These are phyloP conservation scores for Nipponia nippon DNA, from an alignment of 2,113 vertebrate species.

Conservation along the genomic window DNA sequence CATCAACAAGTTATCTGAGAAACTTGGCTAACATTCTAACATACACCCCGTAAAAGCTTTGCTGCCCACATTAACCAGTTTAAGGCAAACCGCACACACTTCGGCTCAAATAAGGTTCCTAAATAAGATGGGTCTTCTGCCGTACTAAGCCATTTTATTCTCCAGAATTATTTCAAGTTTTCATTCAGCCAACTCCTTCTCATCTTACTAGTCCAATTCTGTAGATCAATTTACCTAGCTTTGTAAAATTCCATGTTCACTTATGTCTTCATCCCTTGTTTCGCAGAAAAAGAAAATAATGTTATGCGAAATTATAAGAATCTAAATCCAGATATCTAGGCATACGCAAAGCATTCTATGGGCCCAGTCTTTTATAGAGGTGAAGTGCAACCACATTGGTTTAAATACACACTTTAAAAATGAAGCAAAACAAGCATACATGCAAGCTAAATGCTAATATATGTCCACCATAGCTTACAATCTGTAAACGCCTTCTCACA, in stretches of 20 bases:
- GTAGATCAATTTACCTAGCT: background rate
- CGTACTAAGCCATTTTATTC: background rate
- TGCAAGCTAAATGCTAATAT: background rate
- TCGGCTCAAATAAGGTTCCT: background rate
- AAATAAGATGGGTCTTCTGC: background rate
- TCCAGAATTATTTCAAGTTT: background rate
- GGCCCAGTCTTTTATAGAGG: background rate
- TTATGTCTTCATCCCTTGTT: background rate
- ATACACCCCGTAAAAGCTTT: background rate
- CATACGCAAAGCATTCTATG: background rate
- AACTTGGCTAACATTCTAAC: background rate
- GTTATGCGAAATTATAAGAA: background rate
- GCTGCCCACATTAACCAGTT: background rate
- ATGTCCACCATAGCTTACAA: background rate
- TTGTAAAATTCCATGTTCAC: background rate
- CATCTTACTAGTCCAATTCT: background rate
- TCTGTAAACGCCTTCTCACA: background rate
- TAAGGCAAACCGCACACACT: background rate
- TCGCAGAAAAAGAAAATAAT: background rate
- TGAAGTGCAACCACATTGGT: background rate
- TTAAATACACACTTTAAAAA: background rate
- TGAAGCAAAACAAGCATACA: background rate
- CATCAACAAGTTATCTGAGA: slow-evolving; percentile 45
- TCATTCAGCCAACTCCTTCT: background rate
- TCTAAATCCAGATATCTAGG: background rate